Evolutionary conservation across 2,888 invertebrate genomes (phyloP).

Genomic region (Thymelicus acteon): DNA sequence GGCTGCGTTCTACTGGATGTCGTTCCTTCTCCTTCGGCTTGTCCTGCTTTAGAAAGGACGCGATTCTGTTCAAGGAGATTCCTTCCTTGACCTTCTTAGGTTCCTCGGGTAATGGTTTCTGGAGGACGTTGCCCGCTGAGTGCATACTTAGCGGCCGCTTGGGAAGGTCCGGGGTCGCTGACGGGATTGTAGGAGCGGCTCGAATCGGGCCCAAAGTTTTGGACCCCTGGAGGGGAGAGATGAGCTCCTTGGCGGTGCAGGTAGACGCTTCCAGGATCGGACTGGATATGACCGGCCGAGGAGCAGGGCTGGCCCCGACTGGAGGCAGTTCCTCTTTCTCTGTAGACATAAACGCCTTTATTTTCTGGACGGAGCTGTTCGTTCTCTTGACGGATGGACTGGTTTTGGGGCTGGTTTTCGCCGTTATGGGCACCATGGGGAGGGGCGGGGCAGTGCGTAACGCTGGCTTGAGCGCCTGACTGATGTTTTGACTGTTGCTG

Average conservation of each 20-base stretch:
- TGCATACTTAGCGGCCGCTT: slow-evolving; percentile 83
- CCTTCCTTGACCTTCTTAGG: slow-evolving; percentile 84
- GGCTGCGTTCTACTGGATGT: slow-evolving; percentile 80
- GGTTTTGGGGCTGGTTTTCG: slow-evolving; percentile 64
- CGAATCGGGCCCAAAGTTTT: slow-evolving; percentile 86
- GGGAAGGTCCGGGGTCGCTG: slow-evolving; percentile 64
- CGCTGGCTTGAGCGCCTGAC: slow-evolving; percentile 75
- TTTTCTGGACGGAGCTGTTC: slow-evolving; percentile 73
- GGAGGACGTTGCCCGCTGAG: slow-evolving; percentile 62
- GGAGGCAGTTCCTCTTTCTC: slow-evolving; percentile 70
- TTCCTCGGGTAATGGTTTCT: slow-evolving; percentile 79
- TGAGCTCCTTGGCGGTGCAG: slow-evolving; percentile 90
- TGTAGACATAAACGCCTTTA: slow-evolving; percentile 72
- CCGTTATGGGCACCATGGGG: slow-evolving; percentile 81
- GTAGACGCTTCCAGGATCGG: slow-evolving; percentile 93
- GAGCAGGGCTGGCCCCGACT: slow-evolving; percentile 85
- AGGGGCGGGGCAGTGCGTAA: slow-evolving; percentile 87
- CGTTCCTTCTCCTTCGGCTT: slow-evolving; percentile 80
- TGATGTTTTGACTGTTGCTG: slow-evolving; percentile 68
- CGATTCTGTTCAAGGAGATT: slow-evolving; percentile 88
- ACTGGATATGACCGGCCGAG: slow-evolving; percentile 91
- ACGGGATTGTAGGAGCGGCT: slow-evolving; percentile 84
- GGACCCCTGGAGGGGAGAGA: slow-evolving; percentile 86
- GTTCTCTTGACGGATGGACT: slow-evolving; percentile 73
- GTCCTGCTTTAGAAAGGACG: slow-evolving; percentile 89